Evolutionary conservation across 2,797 vertebrate species (phyloP).

Genomic region (Amphiprion clarkii): DNA sequence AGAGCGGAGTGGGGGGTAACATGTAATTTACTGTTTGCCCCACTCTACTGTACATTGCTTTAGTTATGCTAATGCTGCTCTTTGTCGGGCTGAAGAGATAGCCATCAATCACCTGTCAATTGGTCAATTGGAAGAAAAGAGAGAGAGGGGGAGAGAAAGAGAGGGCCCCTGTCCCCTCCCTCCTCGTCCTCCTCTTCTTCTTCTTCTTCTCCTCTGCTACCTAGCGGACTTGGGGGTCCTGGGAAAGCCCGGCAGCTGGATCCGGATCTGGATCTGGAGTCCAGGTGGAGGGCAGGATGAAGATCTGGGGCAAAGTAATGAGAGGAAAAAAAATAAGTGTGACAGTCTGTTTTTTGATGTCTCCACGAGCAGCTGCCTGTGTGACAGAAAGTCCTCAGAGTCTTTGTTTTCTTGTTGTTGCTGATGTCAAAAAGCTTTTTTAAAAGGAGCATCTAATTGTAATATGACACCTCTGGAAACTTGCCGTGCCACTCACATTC

Average conservation of each 20-base stretch:
- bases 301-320: neutral
- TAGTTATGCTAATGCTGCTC: conserved; percentile 98
- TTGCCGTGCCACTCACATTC: conserved; percentile 33
- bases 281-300: conserved; percentile 65
- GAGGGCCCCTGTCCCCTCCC: conserved; percentile 88
- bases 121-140: conserved; percentile 96
- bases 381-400: neutral
- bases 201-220: conserved; percentile 86
- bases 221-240: conserved; percentile 88
- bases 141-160: conserved; percentile 59
- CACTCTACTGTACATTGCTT: conserved; percentile 99
- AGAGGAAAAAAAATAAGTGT: neutral
- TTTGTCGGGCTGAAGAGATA: conserved; percentile 98
- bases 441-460: conserved; percentile 43
- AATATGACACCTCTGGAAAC: conserved; percentile 58
- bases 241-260: conserved; percentile 93
- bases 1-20: conserved; percentile 87
- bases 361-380: neutral
- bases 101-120: conserved; percentile 99
- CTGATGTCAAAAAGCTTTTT: conserved; percentile 39
- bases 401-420: conserved; percentile 46
- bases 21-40: conserved; percentile 99
- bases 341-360: neutral
- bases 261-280: conserved; percentile 80
- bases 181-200: conserved; percentile 56